Percentiles rank a stretch among this genome's conserved stretches.
phyloP scores from a whole-genome alignment of 1,140 invertebrate species.

The Aleiodes sp. region DNA sequence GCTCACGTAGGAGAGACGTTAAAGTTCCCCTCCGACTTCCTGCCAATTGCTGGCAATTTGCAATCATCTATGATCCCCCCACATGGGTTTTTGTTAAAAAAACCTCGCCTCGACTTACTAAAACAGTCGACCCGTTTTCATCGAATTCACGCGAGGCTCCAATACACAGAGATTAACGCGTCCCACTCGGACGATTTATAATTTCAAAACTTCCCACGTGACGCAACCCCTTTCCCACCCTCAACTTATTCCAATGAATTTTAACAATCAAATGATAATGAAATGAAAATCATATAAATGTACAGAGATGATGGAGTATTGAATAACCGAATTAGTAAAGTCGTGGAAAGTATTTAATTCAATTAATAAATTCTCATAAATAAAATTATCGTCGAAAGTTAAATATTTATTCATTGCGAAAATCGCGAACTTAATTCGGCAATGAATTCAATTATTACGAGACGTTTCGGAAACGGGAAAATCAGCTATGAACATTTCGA shows the following conservation, averaged over 20 bases:
- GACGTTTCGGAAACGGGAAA: too few relatives aligned
- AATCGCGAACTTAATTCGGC: too few relatives aligned
- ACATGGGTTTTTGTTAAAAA: constrained; percentile 43
- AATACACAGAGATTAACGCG: neutral
- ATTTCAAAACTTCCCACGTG: constrained; percentile 5
- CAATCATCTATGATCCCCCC: constrained; percentile 63
- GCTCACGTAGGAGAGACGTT: constrained; percentile 22
- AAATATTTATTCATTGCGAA: too few relatives aligned
- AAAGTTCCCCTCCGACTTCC: constrained; percentile 62
- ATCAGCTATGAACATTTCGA: too few relatives aligned
- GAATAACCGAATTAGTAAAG: too few relatives aligned
- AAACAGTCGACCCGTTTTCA: constrained; percentile 17
- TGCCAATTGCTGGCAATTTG: constrained; percentile 66
- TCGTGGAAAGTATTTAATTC: too few relatives aligned
- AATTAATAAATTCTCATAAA: too few relatives aligned
- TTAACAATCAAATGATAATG: neutral
- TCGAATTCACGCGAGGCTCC: neutral
- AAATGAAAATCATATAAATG: neutral
- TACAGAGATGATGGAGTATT: neutral
- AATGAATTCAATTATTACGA: too few relatives aligned
- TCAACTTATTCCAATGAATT: neutral
- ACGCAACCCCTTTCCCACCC: constrained; percentile 15
- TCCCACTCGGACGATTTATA: constrained; percentile 11
- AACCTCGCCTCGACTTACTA: constrained; percentile 41
- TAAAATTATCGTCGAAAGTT: too few relatives aligned